Conservation (phyloP, 2,797 vertebrate genomes). For the Pangasius sanitwongsei region DNA sequence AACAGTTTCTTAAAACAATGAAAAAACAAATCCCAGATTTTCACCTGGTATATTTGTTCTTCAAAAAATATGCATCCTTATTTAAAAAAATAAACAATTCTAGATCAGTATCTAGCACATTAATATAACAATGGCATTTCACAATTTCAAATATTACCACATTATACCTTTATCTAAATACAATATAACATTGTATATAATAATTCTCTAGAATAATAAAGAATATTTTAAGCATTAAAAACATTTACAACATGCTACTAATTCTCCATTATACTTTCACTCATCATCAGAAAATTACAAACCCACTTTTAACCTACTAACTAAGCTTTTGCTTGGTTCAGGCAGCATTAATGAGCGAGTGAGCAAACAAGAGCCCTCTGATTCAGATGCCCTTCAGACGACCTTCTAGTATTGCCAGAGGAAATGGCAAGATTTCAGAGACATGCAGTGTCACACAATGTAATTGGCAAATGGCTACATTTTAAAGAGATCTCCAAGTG, state of each 20-base stretch:
- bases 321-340: background rate
- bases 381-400: conserved; percentile 52
- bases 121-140: background rate
- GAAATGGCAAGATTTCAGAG: conserved; percentile 53
- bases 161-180: no score
- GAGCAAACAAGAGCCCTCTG: conserved; percentile 17
- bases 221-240: background rate
- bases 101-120: background rate
- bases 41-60: background rate
- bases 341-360: background rate
- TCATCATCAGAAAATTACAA: background rate
- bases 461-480: conserved; percentile 6
- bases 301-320: conserved; percentile 1
- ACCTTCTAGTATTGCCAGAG: conserved; percentile 46
- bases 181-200: background rate
- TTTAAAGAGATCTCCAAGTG: conserved; percentile 41
- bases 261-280: background rate
- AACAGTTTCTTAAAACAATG: background rate
- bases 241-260: background rate
- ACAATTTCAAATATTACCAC: background rate
- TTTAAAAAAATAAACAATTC: background rate
- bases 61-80: background rate
- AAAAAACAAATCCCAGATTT: background rate
- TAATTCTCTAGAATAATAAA: background rate
- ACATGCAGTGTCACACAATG: conserved; percentile 39